Base-by-base conservation (phyloP, 1,140 invertebrate genomes). In the Sarcophaga bullata region DNA sequence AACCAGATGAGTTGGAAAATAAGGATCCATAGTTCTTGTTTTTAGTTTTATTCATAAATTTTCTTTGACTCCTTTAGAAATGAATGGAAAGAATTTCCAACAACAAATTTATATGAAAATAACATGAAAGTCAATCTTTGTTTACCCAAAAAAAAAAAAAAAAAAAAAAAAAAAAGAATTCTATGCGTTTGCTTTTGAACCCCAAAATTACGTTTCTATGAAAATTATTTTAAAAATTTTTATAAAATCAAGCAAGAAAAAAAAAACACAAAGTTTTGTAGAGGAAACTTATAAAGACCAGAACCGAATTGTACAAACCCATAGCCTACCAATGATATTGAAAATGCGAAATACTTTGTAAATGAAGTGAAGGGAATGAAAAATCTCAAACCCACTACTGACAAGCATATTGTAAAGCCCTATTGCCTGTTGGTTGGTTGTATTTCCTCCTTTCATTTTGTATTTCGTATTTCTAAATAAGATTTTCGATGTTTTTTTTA, bases 331-430 rank as follows among this genome's bases (percentile, higher is more conserved):
- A 37, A 37, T 37, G 25, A 19, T 68, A 25, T 68, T 68, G 62
- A 25, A 19, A 68, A 19, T 68, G n/a, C 9, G 19, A 68, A 68
- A 58, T 58, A 58, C 15, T 58, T 58, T 58, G n/a, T 58, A 49
- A 17, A 19, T 17, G 75, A 25, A 78, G 48, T 19, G 62, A 11
- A 11, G 73, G 75, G 17, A 3, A 8, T n/a, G n/a, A 50, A n/a
- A 13, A 76, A 76, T 72, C 0, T 48, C 25, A 68, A 68, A 68
- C 62, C 19, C n/a, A n/a, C n/a, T 19, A 50, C 75, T 78, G 75
- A 78, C 75, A 78, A 78, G 75, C 52, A 48, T 78, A 78, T 78
- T 78, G 75, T 78, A 19, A 78, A 78, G 11, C 75, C 8, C 75
- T 11, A 25, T 78, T 78, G 49, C 48, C 75, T 9, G 48, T 78